These are phyloP conservation scores for Macroglossus sobrinus DNA, from an alignment of 2,113 vertebrate genomes.

Conservation along the genomic window DNA sequence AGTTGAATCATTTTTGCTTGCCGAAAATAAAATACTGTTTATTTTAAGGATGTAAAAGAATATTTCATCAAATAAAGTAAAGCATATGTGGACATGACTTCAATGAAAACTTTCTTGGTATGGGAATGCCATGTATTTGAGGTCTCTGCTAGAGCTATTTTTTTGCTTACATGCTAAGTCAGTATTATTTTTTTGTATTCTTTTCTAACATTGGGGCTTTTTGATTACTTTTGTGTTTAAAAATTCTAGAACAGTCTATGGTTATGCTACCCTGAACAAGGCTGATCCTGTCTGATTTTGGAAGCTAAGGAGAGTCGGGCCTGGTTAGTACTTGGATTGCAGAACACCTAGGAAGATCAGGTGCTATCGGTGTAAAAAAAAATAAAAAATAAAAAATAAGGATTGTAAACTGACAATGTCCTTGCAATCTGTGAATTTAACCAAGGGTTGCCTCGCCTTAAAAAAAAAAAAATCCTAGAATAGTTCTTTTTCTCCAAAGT, in stretches of 20 bases:
- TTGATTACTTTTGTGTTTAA: not conserved
- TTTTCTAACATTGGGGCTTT: not conserved
- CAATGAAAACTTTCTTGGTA: not conserved
- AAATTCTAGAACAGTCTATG: not conserved
- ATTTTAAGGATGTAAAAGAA: not conserved
- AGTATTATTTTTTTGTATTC: not conserved
- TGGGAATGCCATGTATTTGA: not conserved
- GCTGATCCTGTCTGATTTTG: too few relatives aligned
- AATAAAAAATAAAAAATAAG: too few relatives aligned
- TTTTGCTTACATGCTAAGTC: not conserved
- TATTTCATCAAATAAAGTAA: not conserved
- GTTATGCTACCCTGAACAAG: too few relatives aligned
- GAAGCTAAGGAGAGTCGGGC: too few relatives aligned
- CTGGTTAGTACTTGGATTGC: too few relatives aligned
- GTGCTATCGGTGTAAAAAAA: too few relatives aligned
- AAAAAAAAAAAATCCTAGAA: not conserved
- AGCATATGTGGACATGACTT: not conserved
- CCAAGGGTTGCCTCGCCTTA: too few relatives aligned
- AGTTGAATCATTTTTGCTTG: not conserved
- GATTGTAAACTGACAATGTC: too few relatives aligned
- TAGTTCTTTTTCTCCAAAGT: not conserved
- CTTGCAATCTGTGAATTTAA: too few relatives aligned
- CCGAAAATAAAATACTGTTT: not conserved
- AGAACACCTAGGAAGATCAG: too few relatives aligned
- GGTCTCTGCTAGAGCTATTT: not conserved